Base-by-base conservation (phyloP, 2,797 vertebrate genomes). In the Melanotaenia parkinsoni region DNA sequence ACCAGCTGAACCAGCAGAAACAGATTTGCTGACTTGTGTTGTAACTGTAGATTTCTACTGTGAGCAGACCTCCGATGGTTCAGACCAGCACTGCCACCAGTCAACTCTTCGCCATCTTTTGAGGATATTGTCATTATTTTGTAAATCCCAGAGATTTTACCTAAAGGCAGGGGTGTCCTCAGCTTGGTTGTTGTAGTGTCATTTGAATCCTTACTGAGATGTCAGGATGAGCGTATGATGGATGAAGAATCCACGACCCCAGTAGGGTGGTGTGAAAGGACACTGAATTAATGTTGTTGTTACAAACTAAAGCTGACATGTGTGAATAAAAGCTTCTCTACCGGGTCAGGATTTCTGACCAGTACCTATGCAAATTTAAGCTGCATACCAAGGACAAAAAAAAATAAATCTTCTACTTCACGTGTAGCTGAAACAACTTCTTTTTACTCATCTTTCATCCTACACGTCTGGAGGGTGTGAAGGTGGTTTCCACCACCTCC, bases 371-470 rank as follows among this genome's bases (percentile, higher is more conserved):
- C 45, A 9, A n/a, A n/a, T 18, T n/a, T 6, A 20, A 8, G 45
- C 18, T 16, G 18, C 18, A 3, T 6, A 12, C 18, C 18, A 20
- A 8, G 5, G 6, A 16, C 28, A 12, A 24, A 53, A 24, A 53
- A 24, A 24, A 53, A 3, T 3, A 51, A 9, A 24, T 53, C 50
- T 3, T 12, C n/a, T 12, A 53, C 10, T 1, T n/a, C 58, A 22
- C 22, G 74, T 24, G 7, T 22, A 43, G 40, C 32, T 14, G 5
- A 0, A 8, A 22, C 56, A 47, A 65, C 74, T 72, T 86, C 76
- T 74, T 58, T 56, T 63, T 65, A 59, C 30, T 47, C 51, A 67
- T 58, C 64, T 50, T 61, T 47, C 45, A 65, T n/a, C 20, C 45
- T 50, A 50, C 45, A 66, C 38, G 6, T 63, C 28, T 77, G 78